Evolutionary conservation across 2,797 vertebrate species (phyloP), one percentile per base, ranked within the genome.

Genomic region (Cossypha dichroa): DNA sequence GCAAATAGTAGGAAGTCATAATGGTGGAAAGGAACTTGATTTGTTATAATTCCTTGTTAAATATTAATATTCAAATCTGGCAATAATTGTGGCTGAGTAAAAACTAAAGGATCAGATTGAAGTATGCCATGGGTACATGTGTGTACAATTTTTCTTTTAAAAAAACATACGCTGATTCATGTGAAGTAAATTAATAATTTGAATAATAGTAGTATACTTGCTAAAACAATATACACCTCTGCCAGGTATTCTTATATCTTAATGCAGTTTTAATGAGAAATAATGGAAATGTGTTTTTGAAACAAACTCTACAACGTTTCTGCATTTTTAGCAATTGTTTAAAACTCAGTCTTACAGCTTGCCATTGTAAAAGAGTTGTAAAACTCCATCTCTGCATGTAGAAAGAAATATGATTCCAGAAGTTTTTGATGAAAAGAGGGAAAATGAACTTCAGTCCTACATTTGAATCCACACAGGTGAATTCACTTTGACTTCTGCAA

Each of bases 251-350:
- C 41, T 77, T 80, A 86, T 38, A 91, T 80, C 41, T 91, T 94
- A 97, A 95, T 82, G 56, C 77, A 55, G 48, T 85, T 85, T 94
- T 85, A 95, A 92, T 80, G 78, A 95, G 82, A 92, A 93, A 88
- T 80, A 92, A 93, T 64, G 72, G 58, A 90, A 95, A 60, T 38
- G 3, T 76, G 31, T 80, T 94, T 93, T 91, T 0, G 0, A 91
- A 94, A 88, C 60, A 85, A 77, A 91, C 52, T 66, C 34, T 68
- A 46, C 88, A 74, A 81, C 36, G 75, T 88, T 72, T 74, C 36
- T 88, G 64, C 74, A 76, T 92, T 93, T 96, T 96, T 85, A 88
- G 38, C 69, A 87, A 90, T 88, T 73, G 77, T 91, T 94, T 89
- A 93, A 93, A 95, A 92, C 36, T 88, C 52, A 93, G 67, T 91